Percentiles rank a stretch among this genome's conserved stretches.
Evolutionary conservation across 2,113 vertebrate genomes (phyloP).

Genomic region (Sapajus apella): DNA sequence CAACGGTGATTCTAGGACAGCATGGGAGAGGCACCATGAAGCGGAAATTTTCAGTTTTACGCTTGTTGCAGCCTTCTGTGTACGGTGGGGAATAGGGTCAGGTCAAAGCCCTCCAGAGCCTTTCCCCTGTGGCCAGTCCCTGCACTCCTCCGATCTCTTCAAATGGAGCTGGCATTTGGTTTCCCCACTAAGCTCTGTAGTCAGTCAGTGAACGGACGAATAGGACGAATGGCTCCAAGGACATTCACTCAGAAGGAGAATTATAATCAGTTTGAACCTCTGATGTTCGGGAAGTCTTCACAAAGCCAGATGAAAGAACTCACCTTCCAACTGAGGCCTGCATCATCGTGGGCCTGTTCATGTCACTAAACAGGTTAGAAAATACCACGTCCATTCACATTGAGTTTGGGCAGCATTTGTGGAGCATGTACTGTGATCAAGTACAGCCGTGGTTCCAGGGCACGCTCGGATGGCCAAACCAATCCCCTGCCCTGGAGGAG

Average conservation of each 20-base stretch:
- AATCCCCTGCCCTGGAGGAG: neutral
- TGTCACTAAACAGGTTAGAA: neutral
- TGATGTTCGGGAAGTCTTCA: neutral
- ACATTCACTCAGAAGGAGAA: neutral
- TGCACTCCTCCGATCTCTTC: neutral
- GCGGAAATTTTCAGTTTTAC: neutral
- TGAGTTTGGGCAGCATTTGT: neutral
- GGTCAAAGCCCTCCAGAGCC: neutral
- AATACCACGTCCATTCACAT: rapidly evolving
- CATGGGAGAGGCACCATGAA: neutral
- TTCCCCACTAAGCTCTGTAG: neutral
- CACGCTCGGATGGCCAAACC: rapidly evolving
- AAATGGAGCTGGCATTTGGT: neutral
- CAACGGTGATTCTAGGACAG: neutral
- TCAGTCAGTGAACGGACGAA: neutral
- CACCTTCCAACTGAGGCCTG: neutral
- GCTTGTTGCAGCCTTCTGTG: too few relatives aligned
- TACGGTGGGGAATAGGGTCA: neutral
- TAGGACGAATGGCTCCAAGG: neutral
- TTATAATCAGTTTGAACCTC: neutral
- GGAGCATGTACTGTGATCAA: neutral
- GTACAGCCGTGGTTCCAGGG: rapidly evolving
- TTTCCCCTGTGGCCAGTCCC: neutral
- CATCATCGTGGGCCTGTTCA: neutral
- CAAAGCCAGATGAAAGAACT: neutral